A percentile compares a stretch with the other conserved stretches of the same genome.
Evolutionary conservation across 2,113 vertebrate genomes (phyloP).

Genomic region (Indicator indicator): DNA sequence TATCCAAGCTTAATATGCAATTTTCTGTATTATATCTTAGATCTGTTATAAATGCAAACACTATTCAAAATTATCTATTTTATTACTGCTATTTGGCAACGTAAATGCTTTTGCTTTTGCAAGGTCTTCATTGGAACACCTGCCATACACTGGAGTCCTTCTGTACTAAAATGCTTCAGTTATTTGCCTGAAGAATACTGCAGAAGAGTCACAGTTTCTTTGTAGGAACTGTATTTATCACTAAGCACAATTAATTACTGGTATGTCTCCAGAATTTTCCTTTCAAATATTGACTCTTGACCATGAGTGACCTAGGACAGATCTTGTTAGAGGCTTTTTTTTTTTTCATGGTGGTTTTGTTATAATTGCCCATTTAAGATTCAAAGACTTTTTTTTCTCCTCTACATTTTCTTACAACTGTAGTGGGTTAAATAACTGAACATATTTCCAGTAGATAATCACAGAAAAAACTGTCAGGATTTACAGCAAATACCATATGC

Average conservation of each 20-base stretch:
- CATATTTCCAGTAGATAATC: not conserved
- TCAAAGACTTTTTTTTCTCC: not conserved
- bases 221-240: not conserved
- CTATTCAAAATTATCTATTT: not conserved
- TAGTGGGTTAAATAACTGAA: not conserved
- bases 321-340: not conserved
- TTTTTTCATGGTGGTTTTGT: not conserved
- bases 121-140: not conserved
- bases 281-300: not conserved
- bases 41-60: not conserved
- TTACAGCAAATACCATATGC: not conserved
- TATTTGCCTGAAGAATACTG: not conserved
- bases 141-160: not conserved
- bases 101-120: not conserved
- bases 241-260: not conserved
- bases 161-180: not conserved
- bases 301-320: not conserved
- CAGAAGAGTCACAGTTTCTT: not conserved
- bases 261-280: not conserved
- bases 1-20: not conserved
- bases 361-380: not conserved
- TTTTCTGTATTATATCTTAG: not conserved
- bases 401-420: not conserved
- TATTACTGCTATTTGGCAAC: not conserved
- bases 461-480: not conserved